phyloP scores from a whole-genome alignment of 2,888 invertebrate species.

The Colostygia pectinataria region DNA sequence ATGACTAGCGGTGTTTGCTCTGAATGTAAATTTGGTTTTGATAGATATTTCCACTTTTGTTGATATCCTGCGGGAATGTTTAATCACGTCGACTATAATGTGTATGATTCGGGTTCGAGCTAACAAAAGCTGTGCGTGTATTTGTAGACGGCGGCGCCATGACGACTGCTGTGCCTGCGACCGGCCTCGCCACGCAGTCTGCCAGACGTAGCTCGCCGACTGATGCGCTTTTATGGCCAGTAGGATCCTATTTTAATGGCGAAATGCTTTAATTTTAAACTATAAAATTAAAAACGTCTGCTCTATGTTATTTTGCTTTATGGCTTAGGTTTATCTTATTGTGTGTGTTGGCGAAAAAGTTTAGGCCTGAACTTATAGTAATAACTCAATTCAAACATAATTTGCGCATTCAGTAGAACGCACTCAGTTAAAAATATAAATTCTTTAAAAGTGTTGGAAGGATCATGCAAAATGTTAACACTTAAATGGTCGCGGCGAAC shows the following conservation, averaged over 20 bases:
- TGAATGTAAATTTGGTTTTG: conserved; percentile 72
- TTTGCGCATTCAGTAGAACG: neutral
- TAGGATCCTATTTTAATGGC: conserved; percentile 37
- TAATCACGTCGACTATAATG: conserved; percentile 27
- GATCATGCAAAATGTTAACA: conserved; percentile 74
- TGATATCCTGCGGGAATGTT: conserved; percentile 39
- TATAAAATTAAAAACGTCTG: conserved; percentile 13
- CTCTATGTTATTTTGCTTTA: conserved; percentile 1
- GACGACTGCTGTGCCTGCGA: conserved; percentile 48
- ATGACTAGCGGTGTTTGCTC: conserved; percentile 73
- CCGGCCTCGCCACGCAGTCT: conserved; percentile 53
- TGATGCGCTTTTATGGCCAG: conserved; percentile 52
- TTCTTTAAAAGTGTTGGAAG: conserved; percentile 47
- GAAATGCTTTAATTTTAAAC: conserved; percentile 15
- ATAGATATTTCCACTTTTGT: conserved; percentile 46
- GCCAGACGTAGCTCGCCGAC: conserved; percentile 51
- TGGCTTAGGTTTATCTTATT: neutral
- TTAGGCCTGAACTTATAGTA: neutral
- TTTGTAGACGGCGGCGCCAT: conserved; percentile 63
- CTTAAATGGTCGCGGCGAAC: conserved; percentile 69
- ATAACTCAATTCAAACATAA: neutral
- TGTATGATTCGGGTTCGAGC: conserved; percentile 30
- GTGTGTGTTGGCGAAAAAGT: neutral
- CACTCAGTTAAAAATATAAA: conserved; percentile 21
- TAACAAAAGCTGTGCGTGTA: conserved; percentile 36